Evolutionary conservation across 2,113 vertebrate genomes (phyloP), one percentile per base, ranked within the genome.

Genomic region (Sinocyclocheilus rhinocerous): DNA sequence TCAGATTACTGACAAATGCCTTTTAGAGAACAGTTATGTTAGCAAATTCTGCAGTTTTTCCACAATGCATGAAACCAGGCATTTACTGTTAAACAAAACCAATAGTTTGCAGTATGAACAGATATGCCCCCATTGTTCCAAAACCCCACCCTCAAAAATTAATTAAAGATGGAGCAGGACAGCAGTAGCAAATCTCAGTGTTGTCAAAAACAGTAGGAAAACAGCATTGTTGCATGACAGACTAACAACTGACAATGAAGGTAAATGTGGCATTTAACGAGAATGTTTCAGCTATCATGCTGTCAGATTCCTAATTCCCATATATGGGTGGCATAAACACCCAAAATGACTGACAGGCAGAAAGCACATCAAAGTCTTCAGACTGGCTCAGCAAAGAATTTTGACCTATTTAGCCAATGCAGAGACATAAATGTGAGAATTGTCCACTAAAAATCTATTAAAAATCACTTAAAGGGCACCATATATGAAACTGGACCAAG

Each of bases 1-100:
- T 55, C 75, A 77, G 20, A 55, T 77, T 16, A 77, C 48, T 52
- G 75, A 33, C 75, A 77, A 77, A 55, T n/a, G n/a, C n/a, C n/a
- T n/a, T n/a, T n/a, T n/a, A 29, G 15, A 55, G 48, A 77, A 33
- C 24, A 77, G 48, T 77, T 77, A 77, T 77, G 75, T 77, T 33
- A 77, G 75, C 75, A 48, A 3, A 75, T 75, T 13, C 2, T 33
- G 24, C 48, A 24, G 48, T 48, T 75, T 45, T 48, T 2, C 36
- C 36, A 22, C 36, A 72, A 6, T 29, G 15, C 48, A 33, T 52
- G 1, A 77, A 26, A 33, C 7, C 15, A 18, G 15, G 11, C 24
- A 12, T 76, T 76, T 76, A 24, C 13, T 29, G n/a, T 76, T 52
- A 76, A 76, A n/a, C 2, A 48, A 24, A n/a, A 12, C 5, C 22